Percentiles rank a stretch among this genome's conserved stretches.
Conservation (phyloP, 2,797 vertebrate genomes). For the Sebastes vulpes region DNA sequence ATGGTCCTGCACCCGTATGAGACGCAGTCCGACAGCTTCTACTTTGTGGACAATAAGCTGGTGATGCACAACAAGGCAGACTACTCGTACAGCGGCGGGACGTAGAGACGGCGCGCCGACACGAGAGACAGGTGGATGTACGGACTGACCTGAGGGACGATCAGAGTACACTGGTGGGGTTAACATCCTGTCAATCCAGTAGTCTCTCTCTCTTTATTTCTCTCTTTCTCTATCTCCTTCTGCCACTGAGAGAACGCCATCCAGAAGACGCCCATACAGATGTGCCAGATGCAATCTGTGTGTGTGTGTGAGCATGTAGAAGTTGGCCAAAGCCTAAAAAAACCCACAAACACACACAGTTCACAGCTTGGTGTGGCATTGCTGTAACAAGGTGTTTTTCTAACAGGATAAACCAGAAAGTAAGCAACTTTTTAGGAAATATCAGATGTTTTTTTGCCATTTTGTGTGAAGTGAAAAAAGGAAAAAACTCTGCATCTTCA, state of each 20-base stretch:
- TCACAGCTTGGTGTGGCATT: neutral
- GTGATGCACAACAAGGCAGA: conserved; percentile 99
- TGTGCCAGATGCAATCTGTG: conserved; percentile 5
- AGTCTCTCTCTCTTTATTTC: conserved; percentile 21
- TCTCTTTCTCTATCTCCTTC: conserved; percentile 24
- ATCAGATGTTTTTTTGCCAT: conserved; percentile 31
- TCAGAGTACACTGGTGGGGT: conserved; percentile 33
- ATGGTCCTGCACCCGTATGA: conserved; percentile 96
- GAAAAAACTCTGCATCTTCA: conserved; percentile 1
- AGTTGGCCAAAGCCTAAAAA: conserved; percentile 8
- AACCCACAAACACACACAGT: conserved; percentile 16
- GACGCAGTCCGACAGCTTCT: conserved; percentile 99
- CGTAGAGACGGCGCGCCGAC: conserved; percentile 73
- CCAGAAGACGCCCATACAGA: conserved; percentile 17
- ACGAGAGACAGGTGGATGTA: conserved; percentile 30
- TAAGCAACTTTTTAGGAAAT: conserved; percentile 25
- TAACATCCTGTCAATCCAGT: conserved; percentile 38
- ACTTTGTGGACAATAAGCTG: conserved; percentile 98
- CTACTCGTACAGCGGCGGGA: conserved; percentile 96
- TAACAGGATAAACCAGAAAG: conserved; percentile 58
- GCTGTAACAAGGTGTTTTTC: conserved; percentile 31
- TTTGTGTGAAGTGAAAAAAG: conserved; percentile 11
- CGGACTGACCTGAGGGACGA: conserved; percentile 43
- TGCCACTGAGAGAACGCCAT: conserved; percentile 10
- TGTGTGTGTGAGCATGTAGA: conserved; percentile 29